Base-by-base conservation (phyloP, 2,797 vertebrate genomes). In the Petrocephalus sullivani region DNA sequence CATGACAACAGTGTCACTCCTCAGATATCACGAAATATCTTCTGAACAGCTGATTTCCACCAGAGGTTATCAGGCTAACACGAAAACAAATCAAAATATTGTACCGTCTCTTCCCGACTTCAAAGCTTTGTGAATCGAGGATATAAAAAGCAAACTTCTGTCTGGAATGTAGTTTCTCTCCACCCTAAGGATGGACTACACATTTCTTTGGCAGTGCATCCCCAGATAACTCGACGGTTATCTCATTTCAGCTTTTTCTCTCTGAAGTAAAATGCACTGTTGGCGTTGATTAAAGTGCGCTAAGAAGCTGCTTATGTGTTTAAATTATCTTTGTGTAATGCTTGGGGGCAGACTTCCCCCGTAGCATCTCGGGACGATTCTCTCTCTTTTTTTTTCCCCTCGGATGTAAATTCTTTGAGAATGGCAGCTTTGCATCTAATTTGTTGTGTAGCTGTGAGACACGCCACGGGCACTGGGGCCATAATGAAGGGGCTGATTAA, bases 291-390 rank as follows among this genome's bases (percentile, higher is more conserved):
- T 95, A 96, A 96, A 95, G 94, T 93, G 94, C 89, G 88, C 92
- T 93, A 94, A 95, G 95, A 95, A 96, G 93, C 94, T 96, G 95
- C 94, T 95, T 96, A 95, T 96, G 94, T 95, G 95, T 95, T 95
- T 94, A 96, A 96, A 96, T 95, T 94, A 96, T 95, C 95, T 93
- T 92, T 88, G 95, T 93, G 94, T 93, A 90, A 93, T 92, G 95
- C 95, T 95, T 51, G 89, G 94, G 95, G 95, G 90, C 93, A 91
- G 93, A 92, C 93, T 91, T 94, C 95, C 92, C 92, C 94, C 92
- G 93, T 93, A 33, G 93, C 90, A 93, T 94, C 94, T 91, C 91
- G 94, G 95, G 95, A 95, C 90, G 87, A 92, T 90, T 94, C 4
- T 2, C 41, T 3, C 41, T 46, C 96, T 96, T 95, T 95, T 95